Evolutionary conservation across 92 coral and sea anemone species (phyloP).

Genomic region (Palythoa grandiflora): DNA sequence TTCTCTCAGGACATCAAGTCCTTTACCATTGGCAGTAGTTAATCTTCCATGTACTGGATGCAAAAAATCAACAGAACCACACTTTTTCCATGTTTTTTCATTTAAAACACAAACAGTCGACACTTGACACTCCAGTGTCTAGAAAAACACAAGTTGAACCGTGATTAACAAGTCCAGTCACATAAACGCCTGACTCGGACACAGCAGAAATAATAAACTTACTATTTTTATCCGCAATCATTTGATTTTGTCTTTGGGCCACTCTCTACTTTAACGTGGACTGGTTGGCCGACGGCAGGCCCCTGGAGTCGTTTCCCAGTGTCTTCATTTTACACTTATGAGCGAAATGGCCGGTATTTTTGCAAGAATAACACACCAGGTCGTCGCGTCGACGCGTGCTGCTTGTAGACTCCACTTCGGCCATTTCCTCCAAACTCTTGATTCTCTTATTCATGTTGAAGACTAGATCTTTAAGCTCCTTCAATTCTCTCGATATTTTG

Average conservation of each 20-base stretch:
- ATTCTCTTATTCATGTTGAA: not conserved
- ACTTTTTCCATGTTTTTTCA: conserved; percentile 54
- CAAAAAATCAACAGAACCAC: conserved; percentile 23
- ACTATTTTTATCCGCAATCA: not conserved
- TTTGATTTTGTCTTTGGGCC: not conserved
- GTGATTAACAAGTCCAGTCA: conserved; percentile 52
- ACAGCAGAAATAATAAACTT: not conserved
- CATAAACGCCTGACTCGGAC: conserved; percentile 44
- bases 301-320: conserved; percentile 39
- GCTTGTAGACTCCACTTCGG: not conserved
- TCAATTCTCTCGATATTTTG: not conserved
- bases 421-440: not conserved
- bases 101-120: conserved; percentile 37
- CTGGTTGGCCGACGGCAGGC: conserved; percentile 48
- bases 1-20: conserved; percentile 25
- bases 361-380: conserved; percentile 18
- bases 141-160: conserved; percentile 28
- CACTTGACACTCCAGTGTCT: conserved; percentile 52
- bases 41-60: conserved; percentile 35
- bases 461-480: not conserved
- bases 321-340: conserved; percentile 20
- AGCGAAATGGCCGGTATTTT: conserved; percentile 33
- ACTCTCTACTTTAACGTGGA: conserved; percentile 13
- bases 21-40: conserved; percentile 33
- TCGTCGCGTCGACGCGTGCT: not conserved